Evolutionary conservation across 1,140 invertebrate species (phyloP).

Genomic region (Polyergus mexicanus): DNA sequence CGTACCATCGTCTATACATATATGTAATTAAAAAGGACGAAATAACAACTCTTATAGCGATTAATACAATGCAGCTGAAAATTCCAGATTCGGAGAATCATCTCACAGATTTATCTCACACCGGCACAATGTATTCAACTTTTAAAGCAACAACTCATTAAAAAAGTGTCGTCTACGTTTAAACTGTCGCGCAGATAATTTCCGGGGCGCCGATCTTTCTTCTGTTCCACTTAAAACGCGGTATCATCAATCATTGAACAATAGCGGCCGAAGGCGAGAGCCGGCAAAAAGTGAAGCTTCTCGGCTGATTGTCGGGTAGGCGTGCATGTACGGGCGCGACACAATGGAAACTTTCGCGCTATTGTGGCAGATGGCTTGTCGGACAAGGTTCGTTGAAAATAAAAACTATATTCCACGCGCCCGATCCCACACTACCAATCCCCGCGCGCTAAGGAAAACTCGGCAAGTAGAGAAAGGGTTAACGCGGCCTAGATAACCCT

Average conservation of each 20-base stretch:
- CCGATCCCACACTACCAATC: constrained; percentile 31
- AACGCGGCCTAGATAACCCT: constrained; percentile 72
- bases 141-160: constrained; percentile 19
- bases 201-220: constrained; percentile 55
- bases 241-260: constrained; percentile 79
- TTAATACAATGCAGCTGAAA: not conserved
- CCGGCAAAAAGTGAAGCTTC: constrained; percentile 60
- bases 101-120: not conserved
- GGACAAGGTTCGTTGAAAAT: constrained; percentile 78
- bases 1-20: not conserved
- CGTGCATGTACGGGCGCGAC: constrained; percentile 61
- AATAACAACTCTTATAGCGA: not conserved
- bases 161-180: constrained; percentile 47
- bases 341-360: constrained; percentile 83
- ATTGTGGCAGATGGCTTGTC: constrained; percentile 79
- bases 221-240: constrained; percentile 46
- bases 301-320: constrained; percentile 59
- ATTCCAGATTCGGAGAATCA: constrained; percentile 4
- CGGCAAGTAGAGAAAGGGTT: constrained; percentile 70
- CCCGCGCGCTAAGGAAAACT: constrained; percentile 9
- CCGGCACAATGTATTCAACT: constrained; percentile 24
- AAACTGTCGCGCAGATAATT: constrained; percentile 64
- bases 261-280: constrained; percentile 54
- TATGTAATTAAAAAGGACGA: constrained; percentile 3
- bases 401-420: constrained; percentile 69